These are phyloP conservation scores for Pseudonaja textilis DNA, from an alignment of 2,113 vertebrate species.

Conservation along the genomic window DNA sequence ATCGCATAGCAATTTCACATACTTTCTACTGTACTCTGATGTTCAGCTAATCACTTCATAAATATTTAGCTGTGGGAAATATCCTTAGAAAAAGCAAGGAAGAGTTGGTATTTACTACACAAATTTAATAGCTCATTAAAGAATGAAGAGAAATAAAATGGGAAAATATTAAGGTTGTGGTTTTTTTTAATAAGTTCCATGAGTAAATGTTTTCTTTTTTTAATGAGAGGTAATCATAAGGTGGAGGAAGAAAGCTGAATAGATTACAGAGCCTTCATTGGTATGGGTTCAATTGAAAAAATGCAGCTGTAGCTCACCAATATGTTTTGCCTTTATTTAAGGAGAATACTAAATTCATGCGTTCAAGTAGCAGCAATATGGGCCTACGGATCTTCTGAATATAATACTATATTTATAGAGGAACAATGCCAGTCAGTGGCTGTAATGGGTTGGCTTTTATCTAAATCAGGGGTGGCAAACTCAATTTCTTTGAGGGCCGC, in stretches of 20 bases:
- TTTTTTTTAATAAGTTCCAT: neutral
- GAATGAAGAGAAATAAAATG: slow-evolving; percentile 15
- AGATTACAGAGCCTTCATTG: neutral
- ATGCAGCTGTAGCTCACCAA: neutral
- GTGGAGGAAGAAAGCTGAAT: neutral
- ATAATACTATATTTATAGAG: neutral
- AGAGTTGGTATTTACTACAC: neutral
- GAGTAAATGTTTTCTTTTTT: neutral
- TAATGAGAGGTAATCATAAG: neutral
- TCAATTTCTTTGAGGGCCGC: no score
- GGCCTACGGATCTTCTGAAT: neutral
- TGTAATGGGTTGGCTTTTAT: neutral
- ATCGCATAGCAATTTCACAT: neutral
- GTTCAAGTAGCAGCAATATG: neutral
- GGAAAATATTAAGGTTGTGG: neutral
- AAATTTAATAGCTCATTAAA: neutral
- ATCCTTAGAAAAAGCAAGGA: neutral
- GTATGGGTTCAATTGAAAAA: neutral
- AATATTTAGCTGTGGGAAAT: slow-evolving; percentile 22
- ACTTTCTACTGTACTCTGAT: slow-evolving; percentile 20
- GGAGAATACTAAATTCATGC: neutral
- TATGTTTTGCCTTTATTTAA: neutral
- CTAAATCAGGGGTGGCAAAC: no score
- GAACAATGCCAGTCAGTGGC: neutral
- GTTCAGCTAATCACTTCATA: neutral